Conservation (phyloP, 2,888 invertebrate species). For the Octodonta nipae region DNA sequence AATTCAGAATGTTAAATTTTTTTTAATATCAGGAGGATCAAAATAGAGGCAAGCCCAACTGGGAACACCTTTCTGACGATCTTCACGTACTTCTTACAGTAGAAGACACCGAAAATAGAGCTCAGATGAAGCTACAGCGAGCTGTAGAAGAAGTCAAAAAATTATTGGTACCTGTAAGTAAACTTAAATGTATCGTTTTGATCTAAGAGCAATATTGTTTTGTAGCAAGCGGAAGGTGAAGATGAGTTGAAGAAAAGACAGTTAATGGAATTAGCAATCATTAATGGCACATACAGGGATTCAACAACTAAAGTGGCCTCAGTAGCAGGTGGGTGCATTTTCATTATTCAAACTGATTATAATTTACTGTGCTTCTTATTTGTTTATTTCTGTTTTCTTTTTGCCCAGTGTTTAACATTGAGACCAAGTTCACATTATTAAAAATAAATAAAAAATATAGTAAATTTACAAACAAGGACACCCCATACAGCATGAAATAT, state of each 20-base stretch:
- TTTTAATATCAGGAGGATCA: conserved; percentile 76
- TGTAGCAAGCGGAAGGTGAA: conserved; percentile 95
- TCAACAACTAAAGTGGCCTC: conserved; percentile 79
- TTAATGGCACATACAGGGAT: conserved; percentile 98
- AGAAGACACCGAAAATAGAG: conserved; percentile 95
- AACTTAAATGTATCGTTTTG: neutral
- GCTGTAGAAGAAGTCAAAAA: conserved; percentile 98
- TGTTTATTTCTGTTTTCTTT: too few relatives aligned
- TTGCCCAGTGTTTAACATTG: too few relatives aligned
- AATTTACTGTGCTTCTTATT: too few relatives aligned
- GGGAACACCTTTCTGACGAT: conserved; percentile 99
- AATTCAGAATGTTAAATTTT: neutral
- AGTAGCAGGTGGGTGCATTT: conserved; percentile 53
- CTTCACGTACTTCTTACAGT: conserved; percentile 96
- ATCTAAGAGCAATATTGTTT: conserved; percentile 11
- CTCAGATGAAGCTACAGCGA: conserved; percentile 83
- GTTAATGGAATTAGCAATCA: conserved; percentile 98
- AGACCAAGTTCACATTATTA: too few relatives aligned
- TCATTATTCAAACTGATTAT: conserved; percentile 1
- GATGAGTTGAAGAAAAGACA: conserved; percentile 99
- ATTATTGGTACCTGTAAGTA: conserved; percentile 87
- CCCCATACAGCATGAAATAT: too few relatives aligned
- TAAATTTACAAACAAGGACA: too few relatives aligned
- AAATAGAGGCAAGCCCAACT: conserved; percentile 98
- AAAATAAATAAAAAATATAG: too few relatives aligned